A percentile compares a stretch with the other conserved stretches of the same genome.
Conservation (phyloP, 2,113 vertebrate species). For the Probosciger aterrimus region DNA sequence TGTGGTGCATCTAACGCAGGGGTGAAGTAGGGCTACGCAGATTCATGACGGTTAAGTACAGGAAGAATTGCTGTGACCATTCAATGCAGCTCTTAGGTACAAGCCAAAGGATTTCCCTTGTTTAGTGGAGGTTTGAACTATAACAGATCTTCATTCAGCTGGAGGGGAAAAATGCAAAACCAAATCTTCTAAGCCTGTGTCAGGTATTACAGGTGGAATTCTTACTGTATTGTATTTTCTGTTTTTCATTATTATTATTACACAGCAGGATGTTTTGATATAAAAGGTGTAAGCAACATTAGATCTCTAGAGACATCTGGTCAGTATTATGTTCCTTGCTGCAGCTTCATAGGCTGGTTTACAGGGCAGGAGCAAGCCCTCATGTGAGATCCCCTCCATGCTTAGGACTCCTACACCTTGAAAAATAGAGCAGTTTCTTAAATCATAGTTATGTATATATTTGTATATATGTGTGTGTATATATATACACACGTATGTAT, state of each 20-base stretch:
- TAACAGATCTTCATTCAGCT: background rate
- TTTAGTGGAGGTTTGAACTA: background rate
- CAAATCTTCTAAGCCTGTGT: background rate
- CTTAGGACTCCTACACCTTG: background rate
- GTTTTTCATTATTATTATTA: background rate
- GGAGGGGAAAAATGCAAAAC: background rate
- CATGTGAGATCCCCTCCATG: background rate
- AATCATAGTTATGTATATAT: background rate
- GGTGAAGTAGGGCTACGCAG: background rate
- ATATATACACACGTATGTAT: too few species aligned
- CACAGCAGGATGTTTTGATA: background rate
- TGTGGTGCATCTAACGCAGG: background rate
- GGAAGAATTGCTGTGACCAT: background rate
- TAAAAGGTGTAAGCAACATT: background rate
- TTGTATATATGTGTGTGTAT: background rate
- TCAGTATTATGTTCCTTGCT: background rate
- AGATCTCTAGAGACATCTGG: background rate
- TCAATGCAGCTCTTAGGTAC: background rate
- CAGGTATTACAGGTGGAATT: background rate
- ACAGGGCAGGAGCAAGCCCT: background rate
- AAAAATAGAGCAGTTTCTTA: background rate
- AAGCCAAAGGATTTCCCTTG: background rate
- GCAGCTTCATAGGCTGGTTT: background rate
- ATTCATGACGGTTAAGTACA: background rate
- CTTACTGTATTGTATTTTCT: background rate